Evolutionary conservation across 2,797 vertebrate genomes (phyloP).

Genomic region (Lepus townsendii): DNA sequence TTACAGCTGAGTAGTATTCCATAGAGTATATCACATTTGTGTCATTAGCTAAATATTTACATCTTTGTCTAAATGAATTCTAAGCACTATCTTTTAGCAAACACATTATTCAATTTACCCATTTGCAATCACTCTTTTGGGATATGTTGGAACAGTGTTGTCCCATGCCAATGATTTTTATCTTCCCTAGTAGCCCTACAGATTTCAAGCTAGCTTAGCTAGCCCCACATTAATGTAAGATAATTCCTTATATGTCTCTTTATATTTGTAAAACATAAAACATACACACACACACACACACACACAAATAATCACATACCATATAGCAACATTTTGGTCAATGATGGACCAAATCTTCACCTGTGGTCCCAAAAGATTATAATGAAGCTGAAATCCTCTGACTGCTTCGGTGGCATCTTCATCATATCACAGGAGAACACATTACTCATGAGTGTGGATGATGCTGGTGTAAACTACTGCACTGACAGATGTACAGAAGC

Average conservation of each 20-base stretch:
- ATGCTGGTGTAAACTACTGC: too few species aligned
- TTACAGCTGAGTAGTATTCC: too few species aligned
- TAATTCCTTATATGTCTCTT: background rate
- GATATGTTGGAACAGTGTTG: background rate
- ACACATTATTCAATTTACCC: background rate
- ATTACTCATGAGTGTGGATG: too few species aligned
- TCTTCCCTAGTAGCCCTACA: background rate
- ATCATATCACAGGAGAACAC: too few species aligned
- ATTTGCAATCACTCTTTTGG: background rate
- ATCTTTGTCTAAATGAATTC: background rate
- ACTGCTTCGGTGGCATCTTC: too few species aligned
- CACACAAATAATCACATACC: too few species aligned
- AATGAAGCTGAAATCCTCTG: too few species aligned
- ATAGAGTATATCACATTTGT: background rate
- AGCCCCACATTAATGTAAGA: background rate
- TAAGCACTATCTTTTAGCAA: background rate
- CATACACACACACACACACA: too few species aligned
- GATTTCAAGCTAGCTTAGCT: background rate
- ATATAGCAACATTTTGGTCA: too few species aligned
- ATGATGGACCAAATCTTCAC: too few species aligned
- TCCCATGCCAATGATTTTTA: background rate
- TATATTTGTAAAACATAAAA: background rate
- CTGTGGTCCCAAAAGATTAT: too few species aligned
- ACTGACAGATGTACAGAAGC: too few species aligned
- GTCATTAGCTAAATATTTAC: constrained; percentile 17